Evolutionary conservation across 2,797 vertebrate species (phyloP).

Genomic region (Decapterus maruadsi): DNA sequence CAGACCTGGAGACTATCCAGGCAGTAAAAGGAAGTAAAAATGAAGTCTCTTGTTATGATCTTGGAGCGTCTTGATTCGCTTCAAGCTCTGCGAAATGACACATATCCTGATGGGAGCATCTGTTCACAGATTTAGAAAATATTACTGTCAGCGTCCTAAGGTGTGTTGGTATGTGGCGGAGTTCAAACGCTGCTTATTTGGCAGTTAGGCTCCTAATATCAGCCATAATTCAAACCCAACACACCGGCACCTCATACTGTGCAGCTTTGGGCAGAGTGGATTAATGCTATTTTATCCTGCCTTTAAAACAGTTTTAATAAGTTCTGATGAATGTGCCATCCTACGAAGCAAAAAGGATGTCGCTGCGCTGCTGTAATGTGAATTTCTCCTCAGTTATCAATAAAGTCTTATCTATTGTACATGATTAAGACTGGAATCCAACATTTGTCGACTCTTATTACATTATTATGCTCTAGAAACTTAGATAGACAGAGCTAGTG

Average conservation of each 20-base stretch:
- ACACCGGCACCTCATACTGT: conserved; percentile 4
- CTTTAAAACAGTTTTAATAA: conserved; percentile 4
- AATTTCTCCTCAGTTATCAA: background rate
- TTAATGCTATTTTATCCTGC: background rate
- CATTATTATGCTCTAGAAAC: too few species aligned
- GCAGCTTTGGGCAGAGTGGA: background rate
- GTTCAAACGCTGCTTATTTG: conserved; percentile 34
- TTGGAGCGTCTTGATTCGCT: background rate
- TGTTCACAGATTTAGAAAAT: conserved; percentile 34
- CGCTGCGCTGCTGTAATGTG: background rate
- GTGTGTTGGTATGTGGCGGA: conserved; percentile 20
- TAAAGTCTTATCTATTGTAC: background rate
- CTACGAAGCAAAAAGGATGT: background rate
- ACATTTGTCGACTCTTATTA: background rate
- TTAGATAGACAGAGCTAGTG: background rate
- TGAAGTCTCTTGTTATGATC: background rate
- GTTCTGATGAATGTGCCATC: background rate
- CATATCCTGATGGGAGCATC: conserved; percentile 35
- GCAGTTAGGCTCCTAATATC: conserved; percentile 1
- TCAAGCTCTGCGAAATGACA: conserved; percentile 38
- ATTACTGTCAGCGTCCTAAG: conserved; percentile 25
- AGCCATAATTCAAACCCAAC: conserved; percentile 23
- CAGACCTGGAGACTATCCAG: conserved; percentile 23
- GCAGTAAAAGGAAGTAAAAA: conserved; percentile 1
- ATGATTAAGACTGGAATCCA: background rate